phyloP scores from a whole-genome alignment of 2,113 vertebrate species.

The Macaca nemestrina region DNA sequence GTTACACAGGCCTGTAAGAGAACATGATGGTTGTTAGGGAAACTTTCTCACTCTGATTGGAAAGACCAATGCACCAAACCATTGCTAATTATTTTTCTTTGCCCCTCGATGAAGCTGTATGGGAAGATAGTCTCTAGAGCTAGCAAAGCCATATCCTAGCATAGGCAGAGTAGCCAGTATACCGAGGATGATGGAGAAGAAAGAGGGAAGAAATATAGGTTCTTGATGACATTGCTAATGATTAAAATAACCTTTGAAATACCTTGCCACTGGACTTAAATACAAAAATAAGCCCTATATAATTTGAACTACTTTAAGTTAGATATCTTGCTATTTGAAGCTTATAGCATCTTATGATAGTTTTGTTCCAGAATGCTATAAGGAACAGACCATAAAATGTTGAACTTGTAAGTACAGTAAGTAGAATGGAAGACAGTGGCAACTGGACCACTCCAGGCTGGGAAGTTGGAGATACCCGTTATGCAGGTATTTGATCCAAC shows the following conservation, averaged over 20 bases:
- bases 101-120: not conserved
- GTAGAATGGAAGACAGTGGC: not conserved
- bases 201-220: not conserved
- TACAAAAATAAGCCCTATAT: not conserved
- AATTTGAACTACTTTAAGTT: conserved; percentile 8
- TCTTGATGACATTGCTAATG: not conserved
- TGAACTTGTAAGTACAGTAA: not conserved
- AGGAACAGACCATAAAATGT: not conserved
- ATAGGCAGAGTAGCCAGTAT: not conserved
- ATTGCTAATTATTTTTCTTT: not conserved
- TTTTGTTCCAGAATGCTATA: not conserved
- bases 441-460: accelerated
- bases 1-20: not conserved
- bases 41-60: not conserved
- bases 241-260: not conserved
- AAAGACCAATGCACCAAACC: not conserved
- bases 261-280: not conserved
- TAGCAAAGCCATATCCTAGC: not conserved
- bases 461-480: not conserved
- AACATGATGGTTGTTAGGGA: not conserved
- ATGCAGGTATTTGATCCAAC: not conserved
- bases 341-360: not conserved
- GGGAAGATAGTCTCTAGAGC: not conserved
- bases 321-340: not conserved
- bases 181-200: not conserved